Conservation (phyloP, 2,113 vertebrate species). For the Cathartes aura region DNA sequence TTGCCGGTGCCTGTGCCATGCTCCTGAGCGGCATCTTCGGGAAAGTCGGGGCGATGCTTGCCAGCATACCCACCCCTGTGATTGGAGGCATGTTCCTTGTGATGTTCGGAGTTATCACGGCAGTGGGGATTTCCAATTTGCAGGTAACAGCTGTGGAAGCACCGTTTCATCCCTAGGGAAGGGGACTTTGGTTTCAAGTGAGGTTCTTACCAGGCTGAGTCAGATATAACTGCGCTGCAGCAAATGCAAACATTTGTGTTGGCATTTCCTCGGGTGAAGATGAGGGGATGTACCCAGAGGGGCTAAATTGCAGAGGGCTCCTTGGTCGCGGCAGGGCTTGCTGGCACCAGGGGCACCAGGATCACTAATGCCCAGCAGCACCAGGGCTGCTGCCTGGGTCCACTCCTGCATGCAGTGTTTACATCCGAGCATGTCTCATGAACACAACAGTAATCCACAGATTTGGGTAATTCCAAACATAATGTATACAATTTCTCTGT, state of each 20-base stretch:
- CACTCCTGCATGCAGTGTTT: not conserved
- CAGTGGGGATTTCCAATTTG: slow-evolving; percentile 91
- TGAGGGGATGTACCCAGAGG: not conserved
- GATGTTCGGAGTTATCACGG: slow-evolving; percentile 92
- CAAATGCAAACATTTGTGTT: not conserved
- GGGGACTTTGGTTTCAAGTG: not conserved
- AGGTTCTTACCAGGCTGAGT: not conserved
- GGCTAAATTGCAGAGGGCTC: not conserved
- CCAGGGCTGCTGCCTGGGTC: not conserved
- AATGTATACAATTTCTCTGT: not conserved
- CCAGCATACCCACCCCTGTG: slow-evolving; percentile 91
- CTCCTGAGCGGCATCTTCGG: slow-evolving; percentile 88
- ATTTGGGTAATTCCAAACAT: not conserved
- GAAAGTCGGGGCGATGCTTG: slow-evolving; percentile 89
- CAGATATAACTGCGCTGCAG: not conserved
- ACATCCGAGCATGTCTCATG: not conserved
- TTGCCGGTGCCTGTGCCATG: slow-evolving; percentile 85
- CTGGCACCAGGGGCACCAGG: not conserved
- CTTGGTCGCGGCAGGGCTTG: not conserved
- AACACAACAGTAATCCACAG: not conserved
- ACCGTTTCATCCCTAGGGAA: not conserved
- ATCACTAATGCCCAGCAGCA: not conserved
- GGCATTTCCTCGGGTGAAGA: not conserved
- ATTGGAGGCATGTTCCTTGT: slow-evolving; percentile 95
- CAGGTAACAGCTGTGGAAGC: slow-evolving; percentile 79